Base-by-base conservation (phyloP, 2,888 invertebrate species). In the Heliconius cydno region DNA sequence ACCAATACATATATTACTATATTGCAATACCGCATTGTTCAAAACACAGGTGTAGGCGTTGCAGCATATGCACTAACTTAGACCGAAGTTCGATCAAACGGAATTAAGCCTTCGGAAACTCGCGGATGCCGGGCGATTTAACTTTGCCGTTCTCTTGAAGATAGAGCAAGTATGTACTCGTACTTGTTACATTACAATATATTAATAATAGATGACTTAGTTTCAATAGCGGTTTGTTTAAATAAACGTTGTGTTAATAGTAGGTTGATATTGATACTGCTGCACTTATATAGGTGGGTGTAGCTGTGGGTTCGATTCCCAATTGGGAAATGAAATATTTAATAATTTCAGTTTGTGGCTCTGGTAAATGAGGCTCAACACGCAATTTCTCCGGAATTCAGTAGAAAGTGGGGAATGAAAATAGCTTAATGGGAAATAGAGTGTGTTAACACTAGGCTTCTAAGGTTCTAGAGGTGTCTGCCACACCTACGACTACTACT, bases 21-120 rank as follows among this genome's bases (percentile, higher is more conserved):
- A 52, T 30, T 57, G 13, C 22, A 57, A 2, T 6, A 52, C 57
- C 22, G 30, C 30, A 57, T 34, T 57, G 72, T 22, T n/a, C 38
- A 73, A 19, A 30, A 38, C 72, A n/a, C 78, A 78, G 80, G 78
- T 80, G 78, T 73, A 46, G 68, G 60, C 60, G 10, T 10, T n/a
- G 38, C 46, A 76, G 57, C 71, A 68, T 67, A 73, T 67, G 68
- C 76, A 60, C 67, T 72, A 71, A 77, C 70, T 78, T 71, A 78
- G 67, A 67, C 19, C 19, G 41, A 78, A 80, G 72, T 80, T 70
- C 57, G 67, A 28, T n/a, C 41, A 70, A 76, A 80, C 76, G 60
- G 71, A 72, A 79, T 74, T 74, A 74, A 68, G 67, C 60, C 73
- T 78, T 73, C 52, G 46, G 74, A 74, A 74, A 74, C 65, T 74